Percentiles rank a stretch among this genome's conserved stretches.
Conservation (phyloP, 2,113 vertebrate genomes). For the Odobenus rosmarus region DNA sequence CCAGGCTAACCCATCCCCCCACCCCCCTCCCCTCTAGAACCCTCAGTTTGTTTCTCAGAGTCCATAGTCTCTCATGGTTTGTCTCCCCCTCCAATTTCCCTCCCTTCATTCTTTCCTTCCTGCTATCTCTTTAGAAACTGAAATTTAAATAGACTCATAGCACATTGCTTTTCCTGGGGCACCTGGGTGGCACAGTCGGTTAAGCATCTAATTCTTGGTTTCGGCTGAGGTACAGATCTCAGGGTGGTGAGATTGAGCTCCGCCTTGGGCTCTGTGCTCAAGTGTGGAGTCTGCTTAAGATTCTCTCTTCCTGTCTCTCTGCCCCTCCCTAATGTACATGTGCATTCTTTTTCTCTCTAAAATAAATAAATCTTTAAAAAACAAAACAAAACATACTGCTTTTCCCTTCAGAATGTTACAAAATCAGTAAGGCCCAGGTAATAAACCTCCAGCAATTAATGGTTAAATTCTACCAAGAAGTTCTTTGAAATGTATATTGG, state of each 20-base stretch:
- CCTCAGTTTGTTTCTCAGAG: too few species aligned
- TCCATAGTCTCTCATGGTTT: too few species aligned
- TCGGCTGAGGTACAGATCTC: background rate
- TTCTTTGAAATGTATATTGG: background rate
- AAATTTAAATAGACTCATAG: background rate
- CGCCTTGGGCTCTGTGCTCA: background rate
- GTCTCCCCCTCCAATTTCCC: too few species aligned
- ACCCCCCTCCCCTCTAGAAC: too few species aligned
- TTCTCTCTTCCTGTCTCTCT: background rate
- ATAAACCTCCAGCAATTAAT: background rate
- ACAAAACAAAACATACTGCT: background rate
- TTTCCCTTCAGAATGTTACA: conserved; percentile 1
- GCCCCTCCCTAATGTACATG: background rate
- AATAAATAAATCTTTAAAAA: background rate
- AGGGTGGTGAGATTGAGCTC: background rate
- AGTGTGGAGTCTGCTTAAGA: background rate
- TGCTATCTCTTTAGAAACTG: background rate
- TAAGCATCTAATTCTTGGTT: background rate
- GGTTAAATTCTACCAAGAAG: background rate
- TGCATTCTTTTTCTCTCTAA: background rate
- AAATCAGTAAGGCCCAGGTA: background rate
- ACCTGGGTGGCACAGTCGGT: background rate
- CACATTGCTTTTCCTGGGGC: background rate
- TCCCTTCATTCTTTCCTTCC: too few species aligned
- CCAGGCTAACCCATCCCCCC: too few species aligned